Conservation (phyloP, 2,888 invertebrate species). For the Mythimna impura region DNA sequence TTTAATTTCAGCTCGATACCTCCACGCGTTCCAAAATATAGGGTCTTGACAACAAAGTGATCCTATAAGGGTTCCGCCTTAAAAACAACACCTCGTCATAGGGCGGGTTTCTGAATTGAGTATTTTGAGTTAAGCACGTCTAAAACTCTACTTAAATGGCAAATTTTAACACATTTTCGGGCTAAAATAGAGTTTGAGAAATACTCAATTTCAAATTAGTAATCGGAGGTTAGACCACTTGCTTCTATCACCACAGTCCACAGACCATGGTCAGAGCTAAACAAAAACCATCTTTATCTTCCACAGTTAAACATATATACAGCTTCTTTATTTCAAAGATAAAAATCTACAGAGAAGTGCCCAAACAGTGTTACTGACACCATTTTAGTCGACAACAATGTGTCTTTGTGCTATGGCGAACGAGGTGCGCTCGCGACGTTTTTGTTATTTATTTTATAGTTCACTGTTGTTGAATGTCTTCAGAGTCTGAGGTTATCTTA, state of each 20-base stretch:
- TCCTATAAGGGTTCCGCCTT: no score
- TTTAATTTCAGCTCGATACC: no score
- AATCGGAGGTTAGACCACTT: not conserved
- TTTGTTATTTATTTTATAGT: constrained; percentile 24
- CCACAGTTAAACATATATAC: not conserved
- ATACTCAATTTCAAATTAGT: no score
- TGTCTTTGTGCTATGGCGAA: constrained; percentile 49
- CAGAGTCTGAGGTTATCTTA: not conserved
- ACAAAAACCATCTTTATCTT: not conserved
- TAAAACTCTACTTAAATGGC: no score
- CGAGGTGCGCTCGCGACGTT: constrained; percentile 42
- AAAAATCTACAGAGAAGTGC: constrained; percentile 15
- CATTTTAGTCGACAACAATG: constrained; percentile 59
- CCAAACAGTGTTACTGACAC: constrained; percentile 46
- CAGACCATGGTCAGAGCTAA: not conserved
- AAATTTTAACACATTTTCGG: no score
- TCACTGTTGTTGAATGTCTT: constrained; percentile 6
- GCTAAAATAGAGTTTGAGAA: no score
- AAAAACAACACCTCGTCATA: not conserved
- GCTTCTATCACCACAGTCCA: not conserved
- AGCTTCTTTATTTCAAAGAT: constrained; percentile 27
- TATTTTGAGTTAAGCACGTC: no score
- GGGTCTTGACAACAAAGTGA: no score
- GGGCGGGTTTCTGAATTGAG: no score
- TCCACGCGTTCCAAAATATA: no score